A percentile compares a stretch with the other conserved stretches of the same genome.
Conservation (phyloP, 1,140 invertebrate genomes). For the Eriocheir sinensis region DNA sequence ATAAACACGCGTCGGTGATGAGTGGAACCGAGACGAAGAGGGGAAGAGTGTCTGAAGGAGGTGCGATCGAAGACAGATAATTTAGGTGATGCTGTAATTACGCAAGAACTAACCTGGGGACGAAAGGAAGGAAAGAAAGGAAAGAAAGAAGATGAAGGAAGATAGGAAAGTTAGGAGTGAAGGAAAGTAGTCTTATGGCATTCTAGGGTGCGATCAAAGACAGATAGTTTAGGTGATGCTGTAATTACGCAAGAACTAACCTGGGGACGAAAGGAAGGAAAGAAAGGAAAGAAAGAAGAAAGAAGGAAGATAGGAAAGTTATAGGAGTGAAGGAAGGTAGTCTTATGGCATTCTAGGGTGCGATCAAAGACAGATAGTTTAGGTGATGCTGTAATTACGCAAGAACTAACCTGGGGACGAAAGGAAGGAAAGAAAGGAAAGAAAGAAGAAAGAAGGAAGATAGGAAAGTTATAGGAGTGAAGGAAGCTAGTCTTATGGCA, state of each 20-base stretch:
- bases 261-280: neutral
- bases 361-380: slow-evolving; percentile 10
- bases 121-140: neutral
- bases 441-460: slow-evolving; percentile 5
- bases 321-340: no score
- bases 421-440: no score
- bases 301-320: no score
- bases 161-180: neutral
- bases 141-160: neutral
- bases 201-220: slow-evolving; percentile 20
- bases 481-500: no score
- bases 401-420: neutral
- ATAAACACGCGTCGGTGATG: slow-evolving; percentile 27
- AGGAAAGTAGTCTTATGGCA: no score
- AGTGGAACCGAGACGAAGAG: neutral
- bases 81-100: slow-evolving; percentile 5
- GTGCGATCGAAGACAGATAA: slow-evolving; percentile 10
- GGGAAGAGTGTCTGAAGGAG: neutral
- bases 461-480: no score
- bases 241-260: neutral
- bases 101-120: neutral
- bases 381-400: neutral
- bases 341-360: no score
- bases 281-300: neutral
- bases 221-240: neutral